phyloP scores from a whole-genome alignment of 2,797 vertebrate genomes.

The Gorsachius magnificus region DNA sequence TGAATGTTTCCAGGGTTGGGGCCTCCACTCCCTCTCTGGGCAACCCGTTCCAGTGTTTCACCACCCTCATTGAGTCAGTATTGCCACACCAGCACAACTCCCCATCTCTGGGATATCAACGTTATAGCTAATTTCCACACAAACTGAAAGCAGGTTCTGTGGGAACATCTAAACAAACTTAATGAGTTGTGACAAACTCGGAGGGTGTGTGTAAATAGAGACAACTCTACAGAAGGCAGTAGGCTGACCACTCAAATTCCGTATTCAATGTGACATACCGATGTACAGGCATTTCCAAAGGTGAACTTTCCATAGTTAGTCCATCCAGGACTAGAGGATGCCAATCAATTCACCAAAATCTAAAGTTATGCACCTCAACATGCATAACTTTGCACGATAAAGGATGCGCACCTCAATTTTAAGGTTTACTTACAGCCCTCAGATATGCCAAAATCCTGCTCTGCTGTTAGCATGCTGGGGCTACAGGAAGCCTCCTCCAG shows the following conservation, averaged over 20 bases:
- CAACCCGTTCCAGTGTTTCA: no score
- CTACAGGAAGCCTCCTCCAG: neutral
- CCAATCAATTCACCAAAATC: neutral
- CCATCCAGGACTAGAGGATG: neutral
- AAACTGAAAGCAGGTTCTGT: neutral
- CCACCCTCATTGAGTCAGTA: neutral
- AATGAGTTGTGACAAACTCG: neutral
- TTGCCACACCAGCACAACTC: conserved; percentile 13
- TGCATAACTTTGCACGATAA: neutral
- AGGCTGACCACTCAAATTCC: neutral
- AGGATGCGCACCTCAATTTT: neutral
- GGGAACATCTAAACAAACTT: neutral
- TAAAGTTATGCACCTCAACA: neutral
- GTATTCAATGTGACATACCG: neutral
- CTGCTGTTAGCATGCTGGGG: neutral
- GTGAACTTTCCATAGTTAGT: neutral
- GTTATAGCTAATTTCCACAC: neutral
- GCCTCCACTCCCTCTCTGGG: no score
- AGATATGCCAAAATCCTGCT: neutral
- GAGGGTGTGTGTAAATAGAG: neutral
- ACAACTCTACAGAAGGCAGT: neutral
- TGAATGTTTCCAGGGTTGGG: no score
- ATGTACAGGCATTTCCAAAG: neutral
- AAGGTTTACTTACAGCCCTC: neutral
- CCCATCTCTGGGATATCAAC: neutral